phyloP scores from a whole-genome alignment of 2,797 vertebrate species.

The Anguilla obscura region DNA sequence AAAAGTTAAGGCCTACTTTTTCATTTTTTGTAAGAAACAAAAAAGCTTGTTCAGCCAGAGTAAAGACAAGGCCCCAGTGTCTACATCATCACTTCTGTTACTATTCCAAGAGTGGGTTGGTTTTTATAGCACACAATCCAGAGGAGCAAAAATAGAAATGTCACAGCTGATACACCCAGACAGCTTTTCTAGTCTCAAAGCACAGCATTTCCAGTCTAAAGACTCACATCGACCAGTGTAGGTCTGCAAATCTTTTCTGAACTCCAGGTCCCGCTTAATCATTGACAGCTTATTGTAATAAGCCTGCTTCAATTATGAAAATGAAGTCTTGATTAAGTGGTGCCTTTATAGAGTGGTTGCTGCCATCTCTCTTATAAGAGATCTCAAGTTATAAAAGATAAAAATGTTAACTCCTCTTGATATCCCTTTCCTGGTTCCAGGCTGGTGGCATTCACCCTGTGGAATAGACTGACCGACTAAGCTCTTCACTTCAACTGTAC shows the following conservation, averaged over 20 bases:
- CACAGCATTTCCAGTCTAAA: not conserved
- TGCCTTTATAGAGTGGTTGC: not conserved
- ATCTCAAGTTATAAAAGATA: not conserved
- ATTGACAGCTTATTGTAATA: not conserved
- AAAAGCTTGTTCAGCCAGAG: not conserved
- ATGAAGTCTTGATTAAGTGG: not conserved
- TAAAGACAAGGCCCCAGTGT: not conserved
- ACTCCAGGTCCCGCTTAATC: not conserved
- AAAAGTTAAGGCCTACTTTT: too few species aligned
- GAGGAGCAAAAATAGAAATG: not conserved
- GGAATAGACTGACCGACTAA: not conserved
- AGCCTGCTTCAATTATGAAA: constrained; percentile 2
- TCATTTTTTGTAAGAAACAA: too few species aligned
- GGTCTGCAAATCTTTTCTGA: not conserved
- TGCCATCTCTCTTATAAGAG: not conserved
- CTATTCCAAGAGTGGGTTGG: not conserved
- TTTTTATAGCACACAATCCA: not conserved
- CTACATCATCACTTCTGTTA: not conserved
- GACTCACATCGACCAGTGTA: not conserved
- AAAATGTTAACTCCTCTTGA: not conserved
- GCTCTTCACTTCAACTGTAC: not conserved
- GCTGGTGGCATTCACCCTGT: not conserved
- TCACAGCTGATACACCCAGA: not conserved
- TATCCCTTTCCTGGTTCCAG: not conserved
- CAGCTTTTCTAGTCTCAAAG: not conserved